Evolutionary conservation across 1,140 invertebrate species (phyloP), one percentile per base, ranked within the genome.

Genomic region (Trichomalopsis sarcophagae): DNA sequence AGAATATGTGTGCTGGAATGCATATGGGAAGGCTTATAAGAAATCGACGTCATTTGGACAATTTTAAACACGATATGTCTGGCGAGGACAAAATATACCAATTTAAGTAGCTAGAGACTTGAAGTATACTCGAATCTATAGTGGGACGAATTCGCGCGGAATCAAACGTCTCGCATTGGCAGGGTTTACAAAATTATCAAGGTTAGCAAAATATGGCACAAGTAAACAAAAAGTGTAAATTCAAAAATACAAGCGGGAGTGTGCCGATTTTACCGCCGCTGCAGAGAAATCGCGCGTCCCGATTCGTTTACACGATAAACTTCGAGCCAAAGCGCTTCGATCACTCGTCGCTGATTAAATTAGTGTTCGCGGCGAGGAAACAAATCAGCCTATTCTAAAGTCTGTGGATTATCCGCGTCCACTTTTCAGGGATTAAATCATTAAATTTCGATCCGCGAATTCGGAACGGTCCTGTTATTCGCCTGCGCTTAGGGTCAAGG

Each of bases 151-250:
- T 62, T 62, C 55, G 55, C 55, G 55, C 7, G n/a, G 55, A 62
- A 62, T 62, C 55, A 62, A 62, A 62, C 55, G 55, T 17, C 40
- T 44, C 55, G 21, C 55, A n/a, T n/a, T 62, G 55, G 55, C 55
- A 62, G 55, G 17, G 21, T 44, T 68, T 81, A 44, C 4, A 55
- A 55, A 74, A 81, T 74, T 73, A 73, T 81, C 73, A 82, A 82
- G 81, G 81, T 76, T 27, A 17, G 17, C 30, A 62, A 82, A 82
- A 83, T 68, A 68, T 82, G 44, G 74, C 55, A 77, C 74, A 83
- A 73, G 44, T 79, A 84, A 84, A 84, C 76, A 84, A 78, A 55
- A 78, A 78, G 40, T 55, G 44, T 55, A 55, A 21, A 71, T 79
- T 73, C n/a, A 66, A 73, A 62, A 84, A 84, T 84, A 84, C 68